Percentiles rank a stretch among this genome's conserved stretches.
phyloP scores from a whole-genome alignment of 2,888 invertebrate species.

The Apamea sordens region DNA sequence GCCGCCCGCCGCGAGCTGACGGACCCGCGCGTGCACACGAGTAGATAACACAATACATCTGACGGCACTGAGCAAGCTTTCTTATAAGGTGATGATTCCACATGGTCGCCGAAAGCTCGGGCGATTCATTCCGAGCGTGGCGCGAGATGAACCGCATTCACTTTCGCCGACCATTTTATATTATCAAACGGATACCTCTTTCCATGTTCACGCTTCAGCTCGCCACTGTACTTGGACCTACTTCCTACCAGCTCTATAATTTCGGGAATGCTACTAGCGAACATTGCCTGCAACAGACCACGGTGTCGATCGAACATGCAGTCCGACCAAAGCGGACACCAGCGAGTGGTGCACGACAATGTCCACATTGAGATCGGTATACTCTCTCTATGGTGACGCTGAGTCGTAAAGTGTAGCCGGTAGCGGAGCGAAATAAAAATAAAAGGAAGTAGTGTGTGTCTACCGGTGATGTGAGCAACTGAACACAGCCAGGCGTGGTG shows the following conservation, averaged over 20 bases:
- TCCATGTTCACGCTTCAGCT: constrained; percentile 99
- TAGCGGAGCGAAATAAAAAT: constrained; percentile 88
- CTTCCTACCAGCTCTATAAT: constrained; percentile 99
- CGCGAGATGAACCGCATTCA: constrained; percentile 85
- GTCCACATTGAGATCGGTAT: constrained; percentile 87
- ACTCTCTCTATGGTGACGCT: constrained; percentile 86
- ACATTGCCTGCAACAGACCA: constrained; percentile 98
- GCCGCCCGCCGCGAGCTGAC: constrained; percentile 69
- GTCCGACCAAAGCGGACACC: constrained; percentile 84
- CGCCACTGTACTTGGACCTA: constrained; percentile 99
- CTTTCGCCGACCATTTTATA: constrained; percentile 85
- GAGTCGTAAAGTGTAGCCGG: constrained; percentile 86
- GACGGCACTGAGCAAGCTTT: constrained; percentile 91
- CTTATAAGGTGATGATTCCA: constrained; percentile 85
- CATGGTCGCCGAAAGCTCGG: constrained; percentile 84
- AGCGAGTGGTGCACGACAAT: constrained; percentile 90
- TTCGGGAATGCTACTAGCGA: constrained; percentile 99
- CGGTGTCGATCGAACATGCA: constrained; percentile 87
- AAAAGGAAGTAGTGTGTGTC: constrained; percentile 88
- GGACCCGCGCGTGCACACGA: constrained; percentile 83
- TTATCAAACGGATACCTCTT: constrained; percentile 96
- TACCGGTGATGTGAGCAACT: constrained; percentile 90
- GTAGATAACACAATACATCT: constrained; percentile 91
- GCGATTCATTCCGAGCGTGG: constrained; percentile 83
- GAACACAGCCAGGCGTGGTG: constrained; percentile 90